Evolutionary conservation across 2,797 vertebrate genomes (phyloP), one percentile per base, ranked within the genome.

Genomic region (Picus viridis): DNA sequence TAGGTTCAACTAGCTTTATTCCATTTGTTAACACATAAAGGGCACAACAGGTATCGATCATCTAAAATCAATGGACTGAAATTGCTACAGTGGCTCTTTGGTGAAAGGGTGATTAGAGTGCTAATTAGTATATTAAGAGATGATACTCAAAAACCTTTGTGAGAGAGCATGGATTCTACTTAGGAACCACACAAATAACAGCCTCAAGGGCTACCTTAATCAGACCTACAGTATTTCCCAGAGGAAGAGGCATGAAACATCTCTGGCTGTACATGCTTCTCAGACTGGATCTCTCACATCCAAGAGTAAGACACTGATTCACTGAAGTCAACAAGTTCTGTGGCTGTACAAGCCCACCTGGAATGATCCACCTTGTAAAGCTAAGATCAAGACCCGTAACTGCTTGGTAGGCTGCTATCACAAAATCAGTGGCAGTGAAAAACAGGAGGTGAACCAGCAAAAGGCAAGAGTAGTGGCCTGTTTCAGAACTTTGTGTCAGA

Each of bases 391-490:
- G 84, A 95, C 86, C 88, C 58, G 39, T 92, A 96, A 90, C 80
- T 75, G 80, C 77, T 86, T 45, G 32, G 47, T 39, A 95, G 65
- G 43, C 71, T 71, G 58, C 51, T 91, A 83, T 49, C 64, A 57
- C 45, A 16, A 86, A 76, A 83, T 24, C 4, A 2, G 54, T 0
- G 30, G 73, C 59, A 92, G 86, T 94, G 92, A 85, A 89, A 84
- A 96, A 89, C 51, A 62, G 94, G 94, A 95, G 78, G 91, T 96
- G 96, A 97, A 97, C 96, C 95, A 97, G 57, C 92, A 96, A 95
- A 96, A 97, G 96, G 94, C 96, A 97, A 96, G 95, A 97, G 92
- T 88, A 92, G 94, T 91, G 93, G 96, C 91, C 95, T 56, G 61
- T 86, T 96, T 94, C 91, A 89, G 84, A 96, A 96, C 84, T 94